phyloP scores from a whole-genome alignment of 2,888 invertebrate genomes.

The Thera obeliscata region DNA sequence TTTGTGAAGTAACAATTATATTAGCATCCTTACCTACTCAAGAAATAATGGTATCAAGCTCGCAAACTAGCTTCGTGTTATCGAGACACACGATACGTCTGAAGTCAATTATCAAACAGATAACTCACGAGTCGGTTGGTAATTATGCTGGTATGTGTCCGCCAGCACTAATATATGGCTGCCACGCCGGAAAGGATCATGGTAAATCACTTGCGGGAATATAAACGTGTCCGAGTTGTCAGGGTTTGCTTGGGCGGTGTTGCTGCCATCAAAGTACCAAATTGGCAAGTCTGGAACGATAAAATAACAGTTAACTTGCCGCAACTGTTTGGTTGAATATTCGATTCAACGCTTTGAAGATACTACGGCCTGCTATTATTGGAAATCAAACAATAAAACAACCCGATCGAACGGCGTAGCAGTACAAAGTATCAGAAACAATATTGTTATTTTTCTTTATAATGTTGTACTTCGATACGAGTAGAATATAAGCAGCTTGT shows the following conservation, averaged over 20 bases:
- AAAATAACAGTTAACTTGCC: slow-evolving; percentile 30
- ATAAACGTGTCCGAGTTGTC: slow-evolving; percentile 90
- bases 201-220: slow-evolving; percentile 90
- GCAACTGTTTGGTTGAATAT: slow-evolving; percentile 21
- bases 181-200: slow-evolving; percentile 91
- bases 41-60: neutral
- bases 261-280: slow-evolving; percentile 91
- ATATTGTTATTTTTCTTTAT: neutral
- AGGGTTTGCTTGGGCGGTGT: slow-evolving; percentile 86
- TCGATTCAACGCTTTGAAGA: slow-evolving; percentile 22
- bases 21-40: neutral
- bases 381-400: slow-evolving; percentile 8
- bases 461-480: too few relatives aligned
- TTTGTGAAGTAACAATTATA: too few relatives aligned
- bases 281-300: slow-evolving; percentile 86
- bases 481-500: too few relatives aligned
- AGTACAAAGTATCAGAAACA: neutral
- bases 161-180: slow-evolving; percentile 90
- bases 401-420: neutral
- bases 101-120: slow-evolving; percentile 15
- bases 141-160: slow-evolving; percentile 88
- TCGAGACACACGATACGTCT: neutral
- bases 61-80: neutral
- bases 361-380: slow-evolving; percentile 1
- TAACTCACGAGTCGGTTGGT: slow-evolving; percentile 76